Evolutionary conservation across 2,888 invertebrate genomes (phyloP).

Genomic region (Taenaris catops): DNA sequence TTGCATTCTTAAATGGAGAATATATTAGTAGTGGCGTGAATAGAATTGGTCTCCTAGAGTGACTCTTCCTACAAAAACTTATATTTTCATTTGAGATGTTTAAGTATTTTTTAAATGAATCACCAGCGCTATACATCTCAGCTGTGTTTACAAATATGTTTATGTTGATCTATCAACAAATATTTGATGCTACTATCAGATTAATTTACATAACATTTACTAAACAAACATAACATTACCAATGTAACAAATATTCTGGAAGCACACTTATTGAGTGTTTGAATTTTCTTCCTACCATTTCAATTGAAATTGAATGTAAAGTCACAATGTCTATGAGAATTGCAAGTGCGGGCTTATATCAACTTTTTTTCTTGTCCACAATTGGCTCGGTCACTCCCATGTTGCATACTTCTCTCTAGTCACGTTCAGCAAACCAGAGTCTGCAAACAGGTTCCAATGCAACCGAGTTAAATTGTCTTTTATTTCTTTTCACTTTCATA

Average conservation of each 20-base stretch:
- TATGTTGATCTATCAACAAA: constrained; percentile 1
- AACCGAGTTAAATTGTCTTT: constrained; percentile 53
- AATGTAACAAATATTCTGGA: too few species aligned
- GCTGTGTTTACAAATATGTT: constrained; percentile 16
- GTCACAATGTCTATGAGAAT: constrained; percentile 6
- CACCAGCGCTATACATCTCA: constrained; percentile 4
- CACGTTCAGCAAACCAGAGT: constrained; percentile 72
- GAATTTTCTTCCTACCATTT: too few species aligned
- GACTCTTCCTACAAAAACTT: too few species aligned
- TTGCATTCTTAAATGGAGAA: too few species aligned
- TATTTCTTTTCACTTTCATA: constrained; percentile 56
- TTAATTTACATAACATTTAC: constrained; percentile 2
- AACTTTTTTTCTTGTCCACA: constrained; percentile 19
- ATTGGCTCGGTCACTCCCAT: constrained; percentile 52
- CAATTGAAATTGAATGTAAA: constrained; percentile 1
- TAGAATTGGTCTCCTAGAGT: too few species aligned
- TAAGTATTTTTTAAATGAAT: too few species aligned
- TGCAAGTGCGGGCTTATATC: constrained; percentile 1
- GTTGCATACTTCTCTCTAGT: constrained; percentile 59
- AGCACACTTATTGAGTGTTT: too few species aligned
- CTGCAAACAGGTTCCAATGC: constrained; percentile 61
- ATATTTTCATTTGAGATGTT: too few species aligned
- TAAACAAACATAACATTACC: background rate
- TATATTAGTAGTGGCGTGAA: too few species aligned
- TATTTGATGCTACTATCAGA: constrained; percentile 4